Conservation (phyloP, 2,113 vertebrate species). For the Riparia riparia region DNA sequence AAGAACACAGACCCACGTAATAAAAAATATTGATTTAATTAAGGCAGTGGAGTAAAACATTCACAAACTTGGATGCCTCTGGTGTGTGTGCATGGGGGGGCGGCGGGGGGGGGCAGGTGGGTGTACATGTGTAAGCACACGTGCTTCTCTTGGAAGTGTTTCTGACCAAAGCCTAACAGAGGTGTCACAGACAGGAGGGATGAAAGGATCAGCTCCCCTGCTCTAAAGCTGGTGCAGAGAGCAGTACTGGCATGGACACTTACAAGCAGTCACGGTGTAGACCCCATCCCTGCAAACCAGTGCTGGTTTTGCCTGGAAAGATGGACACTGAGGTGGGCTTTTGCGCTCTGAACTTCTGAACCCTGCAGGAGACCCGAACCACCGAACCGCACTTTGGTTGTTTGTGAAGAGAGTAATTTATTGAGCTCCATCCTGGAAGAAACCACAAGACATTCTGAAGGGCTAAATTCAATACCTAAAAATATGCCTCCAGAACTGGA, state of each 20-base stretch:
- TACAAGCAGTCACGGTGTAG: not conserved
- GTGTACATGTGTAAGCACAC: not conserved
- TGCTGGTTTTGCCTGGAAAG: not conserved
- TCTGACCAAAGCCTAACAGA: not conserved
- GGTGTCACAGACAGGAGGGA: not conserved
- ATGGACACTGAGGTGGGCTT: not conserved
- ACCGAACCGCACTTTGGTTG: not conserved
- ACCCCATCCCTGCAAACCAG: not conserved
- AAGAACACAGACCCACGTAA: constrained; percentile 49
- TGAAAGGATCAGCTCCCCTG: not conserved
- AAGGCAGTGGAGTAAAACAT: constrained; percentile 25
- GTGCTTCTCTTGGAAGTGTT: not conserved
- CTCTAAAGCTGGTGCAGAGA: not conserved
- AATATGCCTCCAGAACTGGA: constrained; percentile 33
- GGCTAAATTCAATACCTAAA: constrained; percentile 55
- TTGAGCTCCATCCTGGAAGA: constrained; percentile 31
- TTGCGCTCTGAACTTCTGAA: constrained; percentile 36
- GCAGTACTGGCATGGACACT: not conserved
- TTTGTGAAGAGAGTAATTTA: constrained; percentile 50
- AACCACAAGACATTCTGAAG: constrained; percentile 25
- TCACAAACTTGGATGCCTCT: not conserved
- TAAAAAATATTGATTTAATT: constrained; percentile 60
- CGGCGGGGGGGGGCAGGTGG: not conserved
- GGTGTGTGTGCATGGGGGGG: not conserved
- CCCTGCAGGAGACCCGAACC: not conserved